Evolutionary conservation across 2,888 invertebrate genomes (phyloP).

Genomic region (Metalampra italica): DNA sequence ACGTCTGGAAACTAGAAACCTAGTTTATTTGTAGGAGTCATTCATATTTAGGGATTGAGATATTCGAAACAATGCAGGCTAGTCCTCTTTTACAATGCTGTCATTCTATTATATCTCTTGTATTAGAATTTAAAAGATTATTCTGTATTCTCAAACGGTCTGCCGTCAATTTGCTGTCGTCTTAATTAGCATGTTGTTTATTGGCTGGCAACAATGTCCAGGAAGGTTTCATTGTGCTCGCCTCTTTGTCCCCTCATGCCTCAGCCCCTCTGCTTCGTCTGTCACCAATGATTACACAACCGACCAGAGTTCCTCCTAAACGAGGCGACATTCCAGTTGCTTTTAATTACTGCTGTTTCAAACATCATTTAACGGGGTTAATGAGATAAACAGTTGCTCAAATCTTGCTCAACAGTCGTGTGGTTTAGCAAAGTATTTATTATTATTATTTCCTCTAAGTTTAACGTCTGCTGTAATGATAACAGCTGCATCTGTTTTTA

Average conservation of each 20-base stretch:
- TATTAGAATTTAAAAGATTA: not conserved
- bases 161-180: constrained; percentile 25
- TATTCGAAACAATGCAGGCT: too few relatives aligned
- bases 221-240: constrained; percentile 53
- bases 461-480: not conserved
- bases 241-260: constrained; percentile 41
- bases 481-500: constrained; percentile 17
- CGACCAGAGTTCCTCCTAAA: constrained; percentile 32
- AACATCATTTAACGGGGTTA: constrained; percentile 1
- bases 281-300: constrained; percentile 51
- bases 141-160: not conserved
- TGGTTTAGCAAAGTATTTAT: not conserved
- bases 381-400: constrained; percentile 2
- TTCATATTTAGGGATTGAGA: too few relatives aligned
- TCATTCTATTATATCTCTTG: too few relatives aligned
- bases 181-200: constrained; percentile 44
- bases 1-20: not conserved
- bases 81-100: too few relatives aligned
- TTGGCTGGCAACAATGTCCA: constrained; percentile 39
- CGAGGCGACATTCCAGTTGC: constrained; percentile 25
- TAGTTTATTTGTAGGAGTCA: not conserved
- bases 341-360: constrained; percentile 8
- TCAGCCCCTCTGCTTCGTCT: constrained; percentile 33
- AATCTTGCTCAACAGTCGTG: not conserved
- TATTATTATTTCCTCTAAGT: not conserved